These are phyloP conservation scores for Poecilia picta DNA, from an alignment of 2,797 vertebrate species.

Conservation along the genomic window DNA sequence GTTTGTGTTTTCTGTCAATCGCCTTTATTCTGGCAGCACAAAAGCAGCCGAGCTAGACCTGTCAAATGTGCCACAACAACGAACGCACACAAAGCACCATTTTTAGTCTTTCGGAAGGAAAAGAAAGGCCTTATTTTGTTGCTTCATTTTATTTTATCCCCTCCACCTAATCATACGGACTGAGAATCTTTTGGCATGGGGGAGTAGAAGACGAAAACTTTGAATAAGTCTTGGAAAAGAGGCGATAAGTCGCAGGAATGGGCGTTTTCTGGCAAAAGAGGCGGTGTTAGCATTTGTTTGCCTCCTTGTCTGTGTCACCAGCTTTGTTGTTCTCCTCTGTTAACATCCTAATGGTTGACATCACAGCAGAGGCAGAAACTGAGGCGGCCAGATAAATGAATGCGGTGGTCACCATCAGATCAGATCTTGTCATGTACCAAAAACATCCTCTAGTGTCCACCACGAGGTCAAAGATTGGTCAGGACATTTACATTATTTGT, in stretches of 20 bases:
- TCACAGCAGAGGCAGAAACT: constrained; percentile 63
- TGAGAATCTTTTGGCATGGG: constrained; percentile 51
- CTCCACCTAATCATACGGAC: constrained; percentile 65
- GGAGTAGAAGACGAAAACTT: constrained; percentile 71
- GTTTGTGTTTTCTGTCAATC: constrained; percentile 89
- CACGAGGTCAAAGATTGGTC: background rate
- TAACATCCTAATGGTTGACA: constrained; percentile 83
- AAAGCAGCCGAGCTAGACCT: constrained; percentile 90
- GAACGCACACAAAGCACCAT: constrained; percentile 88
- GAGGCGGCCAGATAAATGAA: constrained; percentile 30
- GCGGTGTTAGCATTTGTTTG: constrained; percentile 90
- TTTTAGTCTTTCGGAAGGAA: constrained; percentile 79
- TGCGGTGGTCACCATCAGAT: constrained; percentile 2
- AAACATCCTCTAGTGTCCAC: constrained; percentile 23
- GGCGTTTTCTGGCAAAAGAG: constrained; percentile 86
- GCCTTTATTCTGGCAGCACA: constrained; percentile 92
- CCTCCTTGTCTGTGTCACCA: constrained; percentile 85
- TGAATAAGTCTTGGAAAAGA: constrained; percentile 83
- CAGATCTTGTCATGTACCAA: constrained; percentile 1
- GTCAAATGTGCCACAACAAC: constrained; percentile 91
- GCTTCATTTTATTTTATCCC: constrained; percentile 74
- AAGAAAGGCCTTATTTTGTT: constrained; percentile 79
- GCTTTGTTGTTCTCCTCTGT: constrained; percentile 79
- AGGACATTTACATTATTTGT: background rate
- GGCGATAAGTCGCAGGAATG: constrained; percentile 89